phyloP scores from a whole-genome alignment of 2,113 vertebrate genomes.

The Formicarius rufipectus region DNA sequence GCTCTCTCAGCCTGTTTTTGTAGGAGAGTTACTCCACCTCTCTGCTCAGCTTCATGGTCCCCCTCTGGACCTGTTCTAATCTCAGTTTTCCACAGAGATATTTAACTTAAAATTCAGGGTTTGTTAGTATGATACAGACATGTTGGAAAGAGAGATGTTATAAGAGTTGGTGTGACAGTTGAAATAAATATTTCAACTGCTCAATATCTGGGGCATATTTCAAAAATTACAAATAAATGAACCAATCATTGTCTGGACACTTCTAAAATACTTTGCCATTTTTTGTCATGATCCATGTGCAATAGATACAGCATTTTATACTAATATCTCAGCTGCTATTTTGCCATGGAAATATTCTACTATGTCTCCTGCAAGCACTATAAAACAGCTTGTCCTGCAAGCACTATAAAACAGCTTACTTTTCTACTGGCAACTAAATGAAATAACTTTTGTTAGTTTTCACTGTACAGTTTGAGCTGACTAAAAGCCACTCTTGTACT shows the following conservation, averaged over 20 bases:
- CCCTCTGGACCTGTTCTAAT: no score
- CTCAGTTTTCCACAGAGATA: not conserved
- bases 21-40: no score
- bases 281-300: not conserved
- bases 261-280: not conserved
- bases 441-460: not conserved
- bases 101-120: not conserved
- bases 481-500: not conserved
- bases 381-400: not conserved
- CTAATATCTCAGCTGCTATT: not conserved
- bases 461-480: not conserved
- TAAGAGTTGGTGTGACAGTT: not conserved
- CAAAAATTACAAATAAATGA: not conserved
- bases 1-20: no score
- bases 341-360: not conserved
- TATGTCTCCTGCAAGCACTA: not conserved
- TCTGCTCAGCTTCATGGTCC: no score
- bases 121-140: not conserved
- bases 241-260: not conserved
- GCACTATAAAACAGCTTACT: no score
- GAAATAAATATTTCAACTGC: not conserved
- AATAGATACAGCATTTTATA: not conserved
- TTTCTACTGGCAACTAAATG: not conserved
- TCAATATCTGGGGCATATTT: not conserved
- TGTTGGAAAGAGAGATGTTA: not conserved